Conservation (phyloP, 2,797 vertebrate species). For the Gadopsis marmoratus region DNA sequence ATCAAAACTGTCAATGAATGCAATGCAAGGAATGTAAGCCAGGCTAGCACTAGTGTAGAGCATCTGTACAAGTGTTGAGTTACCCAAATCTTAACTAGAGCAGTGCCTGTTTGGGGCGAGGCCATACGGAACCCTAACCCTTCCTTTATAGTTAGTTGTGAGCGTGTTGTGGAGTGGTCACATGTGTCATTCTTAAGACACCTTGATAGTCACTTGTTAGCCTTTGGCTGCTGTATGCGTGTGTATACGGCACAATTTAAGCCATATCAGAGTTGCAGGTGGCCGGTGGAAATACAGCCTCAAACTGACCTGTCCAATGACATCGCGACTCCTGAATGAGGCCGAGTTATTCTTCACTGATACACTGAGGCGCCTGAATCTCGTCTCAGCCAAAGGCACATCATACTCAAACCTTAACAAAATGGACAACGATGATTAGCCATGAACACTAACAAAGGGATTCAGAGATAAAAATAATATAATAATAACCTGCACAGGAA, state of each 20-base stretch:
- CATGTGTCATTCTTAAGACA: background rate
- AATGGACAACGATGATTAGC: background rate
- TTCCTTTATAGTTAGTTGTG: no score
- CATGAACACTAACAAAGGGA: background rate
- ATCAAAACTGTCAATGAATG: constrained; percentile 4
- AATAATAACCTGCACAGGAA: background rate
- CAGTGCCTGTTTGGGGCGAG: no score
- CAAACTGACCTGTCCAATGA: constrained; percentile 79
- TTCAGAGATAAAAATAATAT: background rate
- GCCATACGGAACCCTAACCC: no score
- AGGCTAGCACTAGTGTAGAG: background rate
- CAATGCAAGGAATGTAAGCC: no score
- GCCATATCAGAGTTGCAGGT: background rate
- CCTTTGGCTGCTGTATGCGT: background rate
- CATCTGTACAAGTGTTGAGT: background rate
- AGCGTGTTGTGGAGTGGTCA: background rate
- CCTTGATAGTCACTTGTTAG: background rate
- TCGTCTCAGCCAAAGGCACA: constrained; percentile 85
- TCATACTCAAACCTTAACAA: constrained; percentile 90
- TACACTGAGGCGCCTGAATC: constrained; percentile 84
- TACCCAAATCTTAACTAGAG: background rate
- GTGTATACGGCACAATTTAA: background rate
- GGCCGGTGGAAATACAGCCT: background rate
- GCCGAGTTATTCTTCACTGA: constrained; percentile 89
- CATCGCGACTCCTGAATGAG: constrained; percentile 90